Percentiles rank a stretch among this genome's conserved stretches.
These are phyloP conservation scores for Pogonocichla stellata DNA, from an alignment of 2,113 vertebrate genomes.

Conservation along the genomic window DNA sequence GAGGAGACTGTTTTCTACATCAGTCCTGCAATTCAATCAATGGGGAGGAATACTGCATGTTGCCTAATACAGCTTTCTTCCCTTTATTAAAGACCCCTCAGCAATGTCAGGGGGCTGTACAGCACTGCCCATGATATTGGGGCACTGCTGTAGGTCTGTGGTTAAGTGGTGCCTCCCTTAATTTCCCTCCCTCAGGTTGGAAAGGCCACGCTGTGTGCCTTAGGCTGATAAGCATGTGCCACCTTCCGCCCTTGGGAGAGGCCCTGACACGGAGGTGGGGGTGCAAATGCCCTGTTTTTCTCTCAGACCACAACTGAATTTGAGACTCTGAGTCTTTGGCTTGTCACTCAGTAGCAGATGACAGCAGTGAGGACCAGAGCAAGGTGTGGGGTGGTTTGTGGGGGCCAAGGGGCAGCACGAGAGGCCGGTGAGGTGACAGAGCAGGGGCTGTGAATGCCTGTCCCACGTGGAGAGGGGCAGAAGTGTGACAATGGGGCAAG, in stretches of 20 bases:
- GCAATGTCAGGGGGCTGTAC: neutral
- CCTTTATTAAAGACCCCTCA: neutral
- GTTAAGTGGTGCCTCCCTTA: neutral
- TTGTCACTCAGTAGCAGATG: neutral
- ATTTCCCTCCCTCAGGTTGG: neutral
- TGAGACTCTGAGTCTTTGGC: neutral
- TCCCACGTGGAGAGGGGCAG: neutral
- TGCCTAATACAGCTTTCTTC: neutral
- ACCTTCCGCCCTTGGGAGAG: neutral
- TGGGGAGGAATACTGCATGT: neutral
- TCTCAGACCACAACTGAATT: fast-evolving
- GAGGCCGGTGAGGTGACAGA: neutral
- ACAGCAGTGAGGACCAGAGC: neutral
- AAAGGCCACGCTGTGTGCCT: neutral
- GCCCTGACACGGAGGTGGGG: fast-evolving
- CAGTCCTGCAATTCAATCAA: fast-evolving
- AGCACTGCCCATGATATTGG: neutral
- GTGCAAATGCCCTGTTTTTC: neutral
- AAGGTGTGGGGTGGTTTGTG: neutral
- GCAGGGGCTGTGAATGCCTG: neutral
- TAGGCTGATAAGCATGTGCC: fast-evolving
- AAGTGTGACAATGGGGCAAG: fast-evolving
- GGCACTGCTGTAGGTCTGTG: neutral
- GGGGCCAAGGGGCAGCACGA: neutral
- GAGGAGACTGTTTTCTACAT: neutral